Percentiles rank a stretch among this genome's conserved stretches.
These are phyloP conservation scores for Toxonevra muliebris DNA, from an alignment of 2,888 invertebrate species.

Conservation along the genomic window DNA sequence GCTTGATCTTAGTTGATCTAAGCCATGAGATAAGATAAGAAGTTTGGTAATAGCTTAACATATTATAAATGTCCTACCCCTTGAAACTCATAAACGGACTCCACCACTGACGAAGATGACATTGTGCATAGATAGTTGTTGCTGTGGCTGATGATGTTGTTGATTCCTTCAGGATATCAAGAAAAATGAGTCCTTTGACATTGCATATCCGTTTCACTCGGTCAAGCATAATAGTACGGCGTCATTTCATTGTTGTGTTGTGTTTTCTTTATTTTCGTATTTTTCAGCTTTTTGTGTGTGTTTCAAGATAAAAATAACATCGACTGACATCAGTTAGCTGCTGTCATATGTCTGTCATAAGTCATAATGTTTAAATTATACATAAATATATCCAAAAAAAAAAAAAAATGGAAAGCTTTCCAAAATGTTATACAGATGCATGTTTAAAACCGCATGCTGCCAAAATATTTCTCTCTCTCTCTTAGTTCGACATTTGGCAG, in stretches of 20 bases:
- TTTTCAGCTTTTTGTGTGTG: no score
- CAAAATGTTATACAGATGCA: no score
- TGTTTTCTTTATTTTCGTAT: neutral
- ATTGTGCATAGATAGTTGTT: neutral
- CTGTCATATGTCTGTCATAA: slow-evolving; percentile 31
- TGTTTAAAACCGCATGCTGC: no score
- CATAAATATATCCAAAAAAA: neutral
- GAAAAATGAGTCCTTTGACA: slow-evolving; percentile 38
- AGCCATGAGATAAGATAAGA: no score
- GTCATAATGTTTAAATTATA: slow-evolving; percentile 29
- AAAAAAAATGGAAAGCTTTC: no score
- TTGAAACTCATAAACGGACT: neutral
- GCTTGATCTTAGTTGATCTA: no score
- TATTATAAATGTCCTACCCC: neutral
- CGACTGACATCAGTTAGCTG: neutral
- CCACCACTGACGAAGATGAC: no score
- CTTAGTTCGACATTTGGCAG: no score
- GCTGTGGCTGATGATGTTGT: neutral
- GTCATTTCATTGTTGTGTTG: neutral
- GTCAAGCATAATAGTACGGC: slow-evolving; percentile 28
- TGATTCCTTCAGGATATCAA: slow-evolving; percentile 12
- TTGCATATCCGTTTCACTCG: slow-evolving; percentile 39
- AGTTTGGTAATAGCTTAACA: neutral
- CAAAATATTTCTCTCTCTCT: no score
- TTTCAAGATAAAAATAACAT: neutral